Percentiles rank a stretch among this genome's conserved stretches.
phyloP scores from a whole-genome alignment of 2,113 vertebrate species.

The Tragelaphus buxtoni region DNA sequence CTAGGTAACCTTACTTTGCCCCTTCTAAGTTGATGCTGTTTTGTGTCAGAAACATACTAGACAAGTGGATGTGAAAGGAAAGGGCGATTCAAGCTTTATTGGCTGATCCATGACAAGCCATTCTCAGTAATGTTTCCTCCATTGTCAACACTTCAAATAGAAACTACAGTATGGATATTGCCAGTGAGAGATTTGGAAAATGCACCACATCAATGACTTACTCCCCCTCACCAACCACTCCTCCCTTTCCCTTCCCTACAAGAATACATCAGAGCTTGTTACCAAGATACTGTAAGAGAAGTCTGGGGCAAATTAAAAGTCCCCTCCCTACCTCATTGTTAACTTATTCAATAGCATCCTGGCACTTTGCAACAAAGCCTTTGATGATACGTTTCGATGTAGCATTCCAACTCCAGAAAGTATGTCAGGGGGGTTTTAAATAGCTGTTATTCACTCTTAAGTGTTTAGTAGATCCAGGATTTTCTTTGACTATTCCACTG shows the following conservation, averaged over 20 bases:
- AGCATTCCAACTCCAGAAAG: background rate
- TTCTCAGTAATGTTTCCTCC: background rate
- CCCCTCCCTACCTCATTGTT: background rate
- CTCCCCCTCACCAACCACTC: background rate
- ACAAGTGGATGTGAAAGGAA: background rate
- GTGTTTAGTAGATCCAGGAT: background rate
- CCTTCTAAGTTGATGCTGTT: conserved; percentile 28
- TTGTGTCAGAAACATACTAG: conserved; percentile 5
- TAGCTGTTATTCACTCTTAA: background rate
- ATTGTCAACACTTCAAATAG: conserved; percentile 29
- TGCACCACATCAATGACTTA: background rate
- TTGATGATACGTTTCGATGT: background rate
- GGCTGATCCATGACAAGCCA: background rate
- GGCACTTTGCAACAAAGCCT: background rate
- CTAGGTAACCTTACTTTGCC: conserved; percentile 14
- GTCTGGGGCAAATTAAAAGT: background rate
- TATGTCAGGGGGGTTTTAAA: background rate
- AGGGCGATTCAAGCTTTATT: background rate
- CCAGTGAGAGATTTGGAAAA: conserved; percentile 27
- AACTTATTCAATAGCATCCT: background rate
- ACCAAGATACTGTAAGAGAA: background rate
- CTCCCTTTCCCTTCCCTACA: too few species aligned
- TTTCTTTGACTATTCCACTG: background rate
- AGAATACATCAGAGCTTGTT: background rate
- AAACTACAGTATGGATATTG: background rate